Percentiles rank a stretch among this genome's conserved stretches.
Evolutionary conservation across 2,113 vertebrate genomes (phyloP).

Genomic region (Ceuthmochares aereus): DNA sequence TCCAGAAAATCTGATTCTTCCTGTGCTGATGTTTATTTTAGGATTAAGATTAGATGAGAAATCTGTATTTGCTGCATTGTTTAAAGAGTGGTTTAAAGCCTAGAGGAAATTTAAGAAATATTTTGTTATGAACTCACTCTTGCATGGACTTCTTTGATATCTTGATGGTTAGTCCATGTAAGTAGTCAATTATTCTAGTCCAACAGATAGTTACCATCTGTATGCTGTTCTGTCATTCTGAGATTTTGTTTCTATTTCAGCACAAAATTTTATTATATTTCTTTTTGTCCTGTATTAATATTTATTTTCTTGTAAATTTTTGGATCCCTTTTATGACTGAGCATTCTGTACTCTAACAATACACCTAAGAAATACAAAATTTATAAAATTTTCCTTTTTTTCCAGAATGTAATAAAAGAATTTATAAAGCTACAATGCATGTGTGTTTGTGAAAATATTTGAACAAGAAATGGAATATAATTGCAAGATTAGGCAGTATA

Average conservation of each 20-base stretch:
- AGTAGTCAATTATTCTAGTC: not conserved
- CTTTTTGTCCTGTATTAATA: not conserved
- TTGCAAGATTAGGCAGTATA: not conserved
- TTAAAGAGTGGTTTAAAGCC: not conserved
- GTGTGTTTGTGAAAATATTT: not conserved
- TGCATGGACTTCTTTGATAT: not conserved
- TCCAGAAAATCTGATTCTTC: not conserved
- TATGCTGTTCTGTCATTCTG: not conserved
- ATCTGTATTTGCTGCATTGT: not conserved
- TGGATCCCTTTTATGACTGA: not conserved
- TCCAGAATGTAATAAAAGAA: not conserved
- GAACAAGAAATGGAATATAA: not conserved
- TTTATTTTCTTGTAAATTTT: not conserved
- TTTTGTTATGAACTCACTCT: not conserved
- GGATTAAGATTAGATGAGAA: not conserved
- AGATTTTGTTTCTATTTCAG: not conserved
- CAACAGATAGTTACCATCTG: not conserved
- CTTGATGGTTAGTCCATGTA: not conserved
- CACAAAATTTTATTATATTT: not conserved
- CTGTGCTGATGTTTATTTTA: not conserved
- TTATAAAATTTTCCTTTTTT: not conserved
- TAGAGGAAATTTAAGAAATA: not conserved
- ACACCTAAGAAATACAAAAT: accelerated
- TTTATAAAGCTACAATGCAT: not conserved
- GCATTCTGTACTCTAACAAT: not conserved